Evolutionary conservation across 2,113 vertebrate species (phyloP), one percentile per base, ranked within the genome.

Genomic region (Elephas maximus): DNA sequence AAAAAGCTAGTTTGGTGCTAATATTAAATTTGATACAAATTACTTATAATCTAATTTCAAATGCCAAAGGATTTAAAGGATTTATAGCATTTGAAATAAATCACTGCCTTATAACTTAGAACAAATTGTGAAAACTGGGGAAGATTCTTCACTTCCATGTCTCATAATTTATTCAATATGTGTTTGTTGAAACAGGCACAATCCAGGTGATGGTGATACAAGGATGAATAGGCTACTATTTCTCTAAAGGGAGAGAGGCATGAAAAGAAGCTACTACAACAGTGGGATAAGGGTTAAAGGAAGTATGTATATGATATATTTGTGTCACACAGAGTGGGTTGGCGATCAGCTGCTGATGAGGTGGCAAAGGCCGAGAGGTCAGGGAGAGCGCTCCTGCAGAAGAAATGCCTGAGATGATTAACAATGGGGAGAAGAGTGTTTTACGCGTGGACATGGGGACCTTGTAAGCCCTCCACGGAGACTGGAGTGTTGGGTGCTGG

Each of bases 21-120:
- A 69, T 60, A 37, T 88, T 97, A 90, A 91, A 94, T 93, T 78
- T 93, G n/a, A 53, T 79, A 48, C 45, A 96, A 90, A 86, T 48
- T 41, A 71, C 65, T 73, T 95, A 33, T 12, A 17, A 65, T 95
- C 37, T 81, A 28, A n/a, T 88, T 78, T 97, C 11, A 71, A 51
- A 79, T 14, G 74, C 6, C 57, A 77, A 90, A 83, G 48, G 48
- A 76, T 62, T 89, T 83, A 57, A 62, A 92, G 51, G 60, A 86
- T n/a, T 79, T 69, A 21, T 3, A 28, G 51, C 37, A 62, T 83
- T 80, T 62, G 41, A 60, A 84, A 44, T 45, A 76, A 63, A 76
- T 76, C 48, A 71, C 41, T 76, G 9, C 77, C 21, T 81, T 67
- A 11, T 76, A 67, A 91, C 30, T 30, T 65, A 82, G 71, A 41